Conservation (phyloP, 2,888 invertebrate genomes). For the Drosophila incognita region DNA sequence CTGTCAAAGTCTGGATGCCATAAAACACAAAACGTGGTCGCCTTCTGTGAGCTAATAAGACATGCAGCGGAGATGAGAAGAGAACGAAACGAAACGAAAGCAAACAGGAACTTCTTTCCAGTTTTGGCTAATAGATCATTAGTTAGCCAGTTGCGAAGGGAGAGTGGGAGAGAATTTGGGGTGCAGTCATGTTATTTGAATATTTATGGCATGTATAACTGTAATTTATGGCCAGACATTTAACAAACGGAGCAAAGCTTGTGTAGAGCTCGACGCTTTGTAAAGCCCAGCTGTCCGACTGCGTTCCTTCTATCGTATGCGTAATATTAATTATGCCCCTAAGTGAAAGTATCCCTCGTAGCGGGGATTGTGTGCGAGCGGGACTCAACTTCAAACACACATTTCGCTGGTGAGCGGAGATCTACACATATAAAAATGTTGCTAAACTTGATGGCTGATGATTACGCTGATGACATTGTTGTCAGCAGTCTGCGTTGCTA, state of each 20-base stretch:
- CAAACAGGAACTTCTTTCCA: slow-evolving; percentile 45
- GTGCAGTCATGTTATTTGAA: slow-evolving; percentile 70
- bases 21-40: slow-evolving; percentile 74
- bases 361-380: not conserved
- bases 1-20: slow-evolving; percentile 60
- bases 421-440: slow-evolving; percentile 28
- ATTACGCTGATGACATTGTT: slow-evolving; percentile 78
- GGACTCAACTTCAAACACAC: slow-evolving; percentile 40
- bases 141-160: slow-evolving; percentile 71
- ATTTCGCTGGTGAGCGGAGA: slow-evolving; percentile 26
- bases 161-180: slow-evolving; percentile 51
- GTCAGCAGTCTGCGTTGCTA: slow-evolving; percentile 44
- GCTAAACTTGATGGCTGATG: slow-evolving; percentile 60
- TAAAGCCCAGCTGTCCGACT: slow-evolving; percentile 21
- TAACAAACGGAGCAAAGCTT: slow-evolving; percentile 62
- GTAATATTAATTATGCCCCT: slow-evolving; percentile 65
- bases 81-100: slow-evolving; percentile 1
- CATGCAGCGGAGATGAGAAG: slow-evolving; percentile 56
- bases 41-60: slow-evolving; percentile 71
- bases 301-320: slow-evolving; percentile 41
- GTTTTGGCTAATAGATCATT: slow-evolving; percentile 74
- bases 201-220: slow-evolving; percentile 83
- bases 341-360: slow-evolving; percentile 9
- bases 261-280: slow-evolving; percentile 23
- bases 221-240: slow-evolving; percentile 83